Conservation (phyloP, 2,113 vertebrate species). For the Nesogale talazaci region DNA sequence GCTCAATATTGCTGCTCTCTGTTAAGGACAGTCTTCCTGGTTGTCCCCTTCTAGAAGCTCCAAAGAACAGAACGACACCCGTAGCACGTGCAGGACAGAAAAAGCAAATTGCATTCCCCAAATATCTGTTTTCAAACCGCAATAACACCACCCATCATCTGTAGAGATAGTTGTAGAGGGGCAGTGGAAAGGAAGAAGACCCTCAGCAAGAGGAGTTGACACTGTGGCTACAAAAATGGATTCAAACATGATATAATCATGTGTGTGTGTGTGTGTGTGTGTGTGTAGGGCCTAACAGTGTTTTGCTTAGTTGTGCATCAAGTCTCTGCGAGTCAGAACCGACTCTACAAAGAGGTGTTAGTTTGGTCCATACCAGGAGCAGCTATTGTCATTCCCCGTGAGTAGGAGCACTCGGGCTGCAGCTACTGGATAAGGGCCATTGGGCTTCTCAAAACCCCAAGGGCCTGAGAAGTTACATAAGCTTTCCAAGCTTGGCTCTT, state of each 20-base stretch:
- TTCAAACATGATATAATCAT: too few relatives aligned
- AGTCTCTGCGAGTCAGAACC: too few relatives aligned
- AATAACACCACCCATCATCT: neutral
- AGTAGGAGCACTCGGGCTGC: neutral
- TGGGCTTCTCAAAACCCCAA: neutral
- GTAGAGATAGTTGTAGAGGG: neutral
- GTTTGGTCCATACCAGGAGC: neutral
- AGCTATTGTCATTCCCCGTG: neutral
- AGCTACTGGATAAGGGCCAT: neutral
- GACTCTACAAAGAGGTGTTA: neutral
- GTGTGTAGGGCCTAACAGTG: too few relatives aligned
- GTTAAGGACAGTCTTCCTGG: neutral
- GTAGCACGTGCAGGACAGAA: neutral
- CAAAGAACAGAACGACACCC: neutral
- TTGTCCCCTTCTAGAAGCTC: neutral
- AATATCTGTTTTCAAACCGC: neutral
- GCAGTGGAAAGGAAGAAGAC: too few relatives aligned
- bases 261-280: too few relatives aligned
- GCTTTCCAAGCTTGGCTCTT: neutral
- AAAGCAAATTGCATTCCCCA: neutral
- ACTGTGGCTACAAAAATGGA: too few relatives aligned
- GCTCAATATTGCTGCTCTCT: neutral
- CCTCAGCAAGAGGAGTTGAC: too few relatives aligned
- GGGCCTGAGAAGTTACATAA: neutral
- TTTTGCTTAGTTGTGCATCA: too few relatives aligned